Evolutionary conservation across 2,113 vertebrate genomes (phyloP), one percentile per base, ranked within the genome.

Genomic region (Bujurquina vittata): DNA sequence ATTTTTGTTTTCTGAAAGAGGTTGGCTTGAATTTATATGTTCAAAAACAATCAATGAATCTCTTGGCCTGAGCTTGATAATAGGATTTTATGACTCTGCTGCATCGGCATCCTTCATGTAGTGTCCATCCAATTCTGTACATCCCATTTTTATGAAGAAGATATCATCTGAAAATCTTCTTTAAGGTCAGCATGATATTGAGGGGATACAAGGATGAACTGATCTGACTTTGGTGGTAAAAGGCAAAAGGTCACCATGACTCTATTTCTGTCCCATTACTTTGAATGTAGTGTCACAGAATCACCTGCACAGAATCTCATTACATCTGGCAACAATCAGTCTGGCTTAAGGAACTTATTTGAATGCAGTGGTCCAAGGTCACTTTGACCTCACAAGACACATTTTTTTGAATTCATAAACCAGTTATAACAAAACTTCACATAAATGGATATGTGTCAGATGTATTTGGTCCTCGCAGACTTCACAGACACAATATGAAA

Each of bases 1-100:
- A 54, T 54, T 31, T 72, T 72, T 72, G 67, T 72, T 72, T 72
- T 72, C 46, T 72, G 49, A 72, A 54, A 54, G 67, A 72, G 67
- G 67, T 52, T n/a, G 26, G 18, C 67, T 54, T 31, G 18, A 54
- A 72, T 72, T 52, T 72, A 31, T 52, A 17, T 10, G 23, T 52
- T 72, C 17, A 72, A 31, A 29, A 52, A 52, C 17, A 72, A 31
- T 43, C 65, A 52, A 31, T 23, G 0, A 17, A 31, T 11, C 37
- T 20, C 43, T 52, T 17, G 52, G 43, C 43, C 43, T 49, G 40
- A 29, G 22, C 65, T 69, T 52, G 15, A 29, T 69, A 18, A 52
- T 46, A 49, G 49, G 65, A 69, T 31, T 10, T 31, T 69, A 49
- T 69, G 17, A 29, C 18, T 69, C 10, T 20, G 65, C 43, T 1